Conservation (phyloP, 2,888 invertebrate genomes). For the Schrankia costaestrigalis region DNA sequence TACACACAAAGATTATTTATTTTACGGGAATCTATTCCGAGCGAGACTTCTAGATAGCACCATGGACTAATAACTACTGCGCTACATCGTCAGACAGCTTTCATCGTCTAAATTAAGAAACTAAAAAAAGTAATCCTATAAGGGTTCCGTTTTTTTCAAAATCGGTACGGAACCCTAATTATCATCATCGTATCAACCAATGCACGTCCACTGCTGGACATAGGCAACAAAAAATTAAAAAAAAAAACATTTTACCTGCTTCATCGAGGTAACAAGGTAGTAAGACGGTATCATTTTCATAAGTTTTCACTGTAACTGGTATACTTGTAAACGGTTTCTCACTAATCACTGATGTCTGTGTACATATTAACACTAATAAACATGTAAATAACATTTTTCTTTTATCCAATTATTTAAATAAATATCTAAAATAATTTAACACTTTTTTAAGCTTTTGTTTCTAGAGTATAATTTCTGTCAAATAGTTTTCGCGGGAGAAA, state of each 20-base stretch:
- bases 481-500: too few relatives aligned
- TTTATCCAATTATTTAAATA: background rate
- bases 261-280: slow-evolving; percentile 89
- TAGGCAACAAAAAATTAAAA: too few relatives aligned
- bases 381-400: slow-evolving; percentile 30
- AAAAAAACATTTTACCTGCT: slow-evolving; percentile 74
- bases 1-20: too few relatives aligned
- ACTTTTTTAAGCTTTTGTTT: background rate
- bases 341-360: slow-evolving; percentile 40
- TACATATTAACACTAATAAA: slow-evolving; percentile 24
- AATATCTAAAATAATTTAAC: background rate
- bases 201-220: background rate
- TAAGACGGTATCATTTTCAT: slow-evolving; percentile 88
- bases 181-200: background rate
- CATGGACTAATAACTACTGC: too few relatives aligned
- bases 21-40: too few relatives aligned
- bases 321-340: slow-evolving; percentile 83
- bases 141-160: too few relatives aligned
- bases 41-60: too few relatives aligned
- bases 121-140: too few relatives aligned
- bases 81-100: too few relatives aligned
- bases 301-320: slow-evolving; percentile 87
- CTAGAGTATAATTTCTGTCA: too few relatives aligned
- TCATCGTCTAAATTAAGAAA: too few relatives aligned
- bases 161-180: too few relatives aligned